Evolutionary conservation across 2,888 invertebrate species (phyloP).

Genomic region (Mesorhabditis sp.): DNA sequence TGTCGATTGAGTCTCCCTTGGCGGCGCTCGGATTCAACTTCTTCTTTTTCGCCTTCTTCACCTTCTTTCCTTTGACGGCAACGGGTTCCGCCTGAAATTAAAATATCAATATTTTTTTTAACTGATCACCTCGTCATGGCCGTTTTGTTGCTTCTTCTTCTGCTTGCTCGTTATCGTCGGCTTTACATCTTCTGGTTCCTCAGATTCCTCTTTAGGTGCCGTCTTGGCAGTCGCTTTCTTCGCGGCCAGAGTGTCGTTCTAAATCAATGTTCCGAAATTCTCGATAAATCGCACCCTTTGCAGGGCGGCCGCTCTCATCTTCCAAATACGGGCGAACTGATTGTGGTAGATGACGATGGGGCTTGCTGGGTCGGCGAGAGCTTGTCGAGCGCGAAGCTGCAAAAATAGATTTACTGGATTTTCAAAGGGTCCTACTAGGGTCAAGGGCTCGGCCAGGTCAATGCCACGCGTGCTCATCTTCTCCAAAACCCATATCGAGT

Average conservation of each 20-base stretch:
- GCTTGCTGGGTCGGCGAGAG: background rate
- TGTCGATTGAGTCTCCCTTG: background rate
- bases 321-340: background rate
- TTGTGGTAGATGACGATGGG: background rate
- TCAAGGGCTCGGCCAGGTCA: background rate
- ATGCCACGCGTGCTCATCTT: background rate
- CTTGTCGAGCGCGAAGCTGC: background rate
- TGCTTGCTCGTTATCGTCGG: background rate
- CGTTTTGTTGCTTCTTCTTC: background rate
- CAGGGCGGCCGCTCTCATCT: background rate
- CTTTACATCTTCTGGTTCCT: background rate
- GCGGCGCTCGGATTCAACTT: background rate
- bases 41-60: constrained; percentile 3
- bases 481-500: background rate
- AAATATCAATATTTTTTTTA: background rate
- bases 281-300: background rate
- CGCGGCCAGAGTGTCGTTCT: background rate
- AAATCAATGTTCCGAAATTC: background rate
- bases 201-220: too few relatives aligned
- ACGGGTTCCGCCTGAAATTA: background rate
- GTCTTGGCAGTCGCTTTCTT: background rate
- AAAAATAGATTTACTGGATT: background rate
- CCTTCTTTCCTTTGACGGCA: background rate
- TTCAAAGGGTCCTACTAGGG: background rate
- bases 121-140: background rate